Evolutionary conservation across 2,113 vertebrate genomes (phyloP).

Genomic region (Platichthys flesus): DNA sequence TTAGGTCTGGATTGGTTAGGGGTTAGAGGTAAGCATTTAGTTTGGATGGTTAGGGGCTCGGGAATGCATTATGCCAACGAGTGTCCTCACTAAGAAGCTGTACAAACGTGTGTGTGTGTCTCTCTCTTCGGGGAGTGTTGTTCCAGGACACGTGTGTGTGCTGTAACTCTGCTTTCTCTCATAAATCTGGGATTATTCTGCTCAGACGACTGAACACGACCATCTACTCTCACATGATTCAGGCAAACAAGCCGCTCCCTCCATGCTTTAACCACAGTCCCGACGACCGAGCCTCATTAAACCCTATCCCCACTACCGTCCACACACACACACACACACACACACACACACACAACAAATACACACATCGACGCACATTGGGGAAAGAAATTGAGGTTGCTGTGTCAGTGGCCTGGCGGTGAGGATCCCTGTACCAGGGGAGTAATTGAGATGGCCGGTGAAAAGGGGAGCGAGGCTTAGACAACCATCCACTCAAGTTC

Average conservation of each 20-base stretch:
- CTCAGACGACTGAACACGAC: slow-evolving; percentile 23
- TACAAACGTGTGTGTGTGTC: neutral
- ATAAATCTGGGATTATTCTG: slow-evolving; percentile 27
- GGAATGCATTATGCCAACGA: too few relatives aligned
- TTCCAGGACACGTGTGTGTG: slow-evolving; percentile 1
- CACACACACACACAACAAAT: neutral
- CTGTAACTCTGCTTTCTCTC: neutral
- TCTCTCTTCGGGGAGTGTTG: neutral
- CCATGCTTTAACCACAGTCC: neutral
- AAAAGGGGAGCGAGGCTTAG: slow-evolving; percentile 57
- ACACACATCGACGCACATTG: neutral
- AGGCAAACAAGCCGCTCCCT: slow-evolving; percentile 25
- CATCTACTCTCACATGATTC: slow-evolving; percentile 28
- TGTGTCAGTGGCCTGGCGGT: slow-evolving; percentile 42
- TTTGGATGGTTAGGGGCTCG: too few relatives aligned
- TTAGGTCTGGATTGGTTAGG: too few relatives aligned
- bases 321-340: neutral
- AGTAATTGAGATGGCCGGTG: slow-evolving; percentile 73
- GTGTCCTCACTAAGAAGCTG: too few relatives aligned
- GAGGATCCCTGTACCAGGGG: slow-evolving; percentile 59
- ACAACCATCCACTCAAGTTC: slow-evolving; percentile 66
- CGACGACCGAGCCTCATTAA: slow-evolving; percentile 32
- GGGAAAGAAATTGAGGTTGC: slow-evolving; percentile 49
- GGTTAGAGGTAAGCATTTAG: too few relatives aligned
- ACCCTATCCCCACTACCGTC: neutral